Evolutionary conservation across 2,113 vertebrate species (phyloP).

Genomic region (Tricholaema leucomelas): DNA sequence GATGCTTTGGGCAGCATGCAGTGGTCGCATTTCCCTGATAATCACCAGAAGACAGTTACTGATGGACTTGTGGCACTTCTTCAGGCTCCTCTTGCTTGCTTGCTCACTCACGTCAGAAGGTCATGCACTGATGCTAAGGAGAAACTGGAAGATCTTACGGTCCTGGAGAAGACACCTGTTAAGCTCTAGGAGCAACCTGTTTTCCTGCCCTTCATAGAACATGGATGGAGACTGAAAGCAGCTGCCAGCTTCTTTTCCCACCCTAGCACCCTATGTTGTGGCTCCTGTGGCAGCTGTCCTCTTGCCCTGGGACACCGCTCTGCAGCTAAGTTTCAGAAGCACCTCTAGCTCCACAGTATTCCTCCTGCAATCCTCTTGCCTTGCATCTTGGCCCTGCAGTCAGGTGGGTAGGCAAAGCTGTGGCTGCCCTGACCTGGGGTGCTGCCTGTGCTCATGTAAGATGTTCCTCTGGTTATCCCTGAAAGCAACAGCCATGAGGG

Average conservation of each 20-base stretch:
- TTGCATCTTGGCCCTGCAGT: fast-evolving
- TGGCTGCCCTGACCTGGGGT: background rate
- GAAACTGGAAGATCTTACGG: background rate
- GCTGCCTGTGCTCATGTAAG: background rate
- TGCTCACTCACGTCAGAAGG: background rate
- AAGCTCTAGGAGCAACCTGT: background rate
- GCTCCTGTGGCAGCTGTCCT: background rate
- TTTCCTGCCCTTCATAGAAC: background rate
- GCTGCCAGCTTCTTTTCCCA: background rate
- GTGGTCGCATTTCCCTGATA: slow-evolving; percentile 5
- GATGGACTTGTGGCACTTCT: background rate
- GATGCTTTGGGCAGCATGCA: background rate
- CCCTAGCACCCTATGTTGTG: too few relatives aligned
- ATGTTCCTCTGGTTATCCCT: background rate
- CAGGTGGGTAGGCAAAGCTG: fast-evolving
- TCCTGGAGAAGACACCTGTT: background rate
- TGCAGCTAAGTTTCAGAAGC: background rate
- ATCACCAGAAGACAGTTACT: background rate
- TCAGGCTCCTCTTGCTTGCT: slow-evolving; percentile 1
- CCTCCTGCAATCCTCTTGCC: background rate
- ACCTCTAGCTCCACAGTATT: background rate
- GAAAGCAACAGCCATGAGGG: background rate
- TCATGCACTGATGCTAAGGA: background rate
- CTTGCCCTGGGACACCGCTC: background rate
- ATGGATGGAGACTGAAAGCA: background rate